Evolutionary conservation across 2,113 vertebrate species (phyloP).

Genomic region (Serinus canaria): DNA sequence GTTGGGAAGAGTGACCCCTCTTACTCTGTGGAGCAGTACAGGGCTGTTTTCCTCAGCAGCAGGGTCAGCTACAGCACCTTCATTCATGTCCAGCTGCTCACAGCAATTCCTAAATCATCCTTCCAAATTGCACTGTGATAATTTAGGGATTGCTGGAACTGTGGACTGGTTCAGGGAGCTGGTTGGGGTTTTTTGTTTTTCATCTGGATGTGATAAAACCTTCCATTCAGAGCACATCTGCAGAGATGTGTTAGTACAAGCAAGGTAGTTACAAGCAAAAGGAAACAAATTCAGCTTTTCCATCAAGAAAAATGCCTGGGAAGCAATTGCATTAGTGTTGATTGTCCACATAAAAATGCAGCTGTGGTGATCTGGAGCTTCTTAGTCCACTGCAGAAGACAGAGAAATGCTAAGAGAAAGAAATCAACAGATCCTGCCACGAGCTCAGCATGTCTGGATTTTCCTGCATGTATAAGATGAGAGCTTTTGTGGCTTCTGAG

Average conservation of each 20-base stretch:
- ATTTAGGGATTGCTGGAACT: neutral
- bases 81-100: neutral
- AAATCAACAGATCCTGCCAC: fast-evolving
- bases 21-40: neutral
- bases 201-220: neutral
- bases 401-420: neutral
- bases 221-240: neutral
- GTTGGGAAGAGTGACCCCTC: neutral
- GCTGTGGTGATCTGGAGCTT: neutral
- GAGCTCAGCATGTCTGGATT: neutral
- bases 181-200: neutral
- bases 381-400: neutral
- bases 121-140: neutral
- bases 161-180: neutral
- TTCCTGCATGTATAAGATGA: neutral
- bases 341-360: neutral
- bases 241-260: neutral
- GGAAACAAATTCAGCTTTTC: neutral
- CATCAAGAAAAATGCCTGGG: neutral
- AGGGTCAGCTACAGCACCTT: neutral
- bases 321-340: neutral
- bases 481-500: neutral
- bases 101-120: neutral
- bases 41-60: neutral
- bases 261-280: neutral